Percentiles rank a stretch among this genome's conserved stretches.
These are phyloP conservation scores for Zaprionus lachaisei DNA, from an alignment of 1,140 invertebrate genomes.

Conservation along the genomic window DNA sequence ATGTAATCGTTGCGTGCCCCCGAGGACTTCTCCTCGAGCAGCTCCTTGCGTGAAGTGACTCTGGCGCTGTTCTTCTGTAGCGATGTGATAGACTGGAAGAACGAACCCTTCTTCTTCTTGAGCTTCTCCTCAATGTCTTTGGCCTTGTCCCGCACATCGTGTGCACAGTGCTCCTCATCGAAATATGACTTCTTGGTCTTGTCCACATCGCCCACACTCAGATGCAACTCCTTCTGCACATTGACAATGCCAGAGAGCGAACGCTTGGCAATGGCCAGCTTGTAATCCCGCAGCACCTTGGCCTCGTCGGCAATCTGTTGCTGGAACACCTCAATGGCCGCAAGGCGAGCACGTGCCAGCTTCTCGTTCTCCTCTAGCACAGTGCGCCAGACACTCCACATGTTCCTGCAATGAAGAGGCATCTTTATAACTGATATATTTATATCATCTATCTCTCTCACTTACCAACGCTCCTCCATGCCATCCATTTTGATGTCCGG, in stretches of 20 bases:
- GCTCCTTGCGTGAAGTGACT: conserved; percentile 95
- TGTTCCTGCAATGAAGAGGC: conserved; percentile 89
- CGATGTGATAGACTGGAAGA: conserved; percentile 98
- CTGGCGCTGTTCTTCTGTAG: conserved; percentile 98
- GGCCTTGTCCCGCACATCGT: conserved; percentile 97
- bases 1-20: conserved; percentile 97
- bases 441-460: neutral
- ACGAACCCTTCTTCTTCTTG: conserved; percentile 98
- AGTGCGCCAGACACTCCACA: conserved; percentile 97
- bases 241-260: conserved; percentile 93
- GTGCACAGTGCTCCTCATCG: conserved; percentile 97
- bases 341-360: conserved; percentile 93
- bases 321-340: conserved; percentile 96
- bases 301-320: conserved; percentile 97
- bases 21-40: conserved; percentile 96
- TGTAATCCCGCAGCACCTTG: conserved; percentile 92
- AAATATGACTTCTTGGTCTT: conserved; percentile 98
- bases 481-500: conserved; percentile 94
- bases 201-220: conserved; percentile 94
- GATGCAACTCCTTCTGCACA: conserved; percentile 95
- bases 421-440: no score
- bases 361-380: conserved; percentile 98
- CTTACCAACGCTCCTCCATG: conserved; percentile 94
- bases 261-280: conserved; percentile 95
- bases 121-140: conserved; percentile 98